Base-by-base conservation (phyloP, 2,113 vertebrate species). In the Daboia siamensis region DNA sequence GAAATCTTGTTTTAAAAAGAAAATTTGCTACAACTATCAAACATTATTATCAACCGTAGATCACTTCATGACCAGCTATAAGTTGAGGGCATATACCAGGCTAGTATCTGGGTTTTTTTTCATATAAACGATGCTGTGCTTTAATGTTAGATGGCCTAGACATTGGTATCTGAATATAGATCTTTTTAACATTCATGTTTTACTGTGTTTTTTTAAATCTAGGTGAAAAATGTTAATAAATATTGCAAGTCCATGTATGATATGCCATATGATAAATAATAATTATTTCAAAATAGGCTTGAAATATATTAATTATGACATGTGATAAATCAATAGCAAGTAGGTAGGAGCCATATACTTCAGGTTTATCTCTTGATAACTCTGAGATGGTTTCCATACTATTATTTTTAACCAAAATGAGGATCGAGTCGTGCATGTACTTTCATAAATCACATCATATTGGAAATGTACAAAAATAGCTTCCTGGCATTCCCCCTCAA, bases 381-480 rank as follows among this genome's bases (percentile, higher is more conserved):
- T 85, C 1, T 89, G 29, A 48, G 6, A 86, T 54, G 13, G 24
- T 59, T 92, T 92, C 29, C 9, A 26, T n/a, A 57, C 15, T 15
- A 23, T 56, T 57, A 4, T 64, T 13, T 54, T 90, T 17, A 39
- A 39, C 44, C 52, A 51, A 17, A 89, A 10, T 61, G 46, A 90
- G 4, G 26, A 89, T 26, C 13, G 13, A 86, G 23, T 33, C 46
- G 13, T 90, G 56, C n/a, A 44, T 61, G n/a, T 26, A 46, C 5
- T 33, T 93, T 46, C 39, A 26, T 44, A 90, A 23, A 64, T 3
- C 15, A 29, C 33, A 69, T 17, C n/a, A 23, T 48, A 59, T 12
- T 29, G 64, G 0, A 0, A 91, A 91, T 57, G 13, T 11, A 64
- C 0, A 0, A 90, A 91, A 39, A 1, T n/a, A 90, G n/a, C n/a